Conservation (phyloP, 1,140 invertebrate genomes). For the Leptinotarsa undecemlineata region DNA sequence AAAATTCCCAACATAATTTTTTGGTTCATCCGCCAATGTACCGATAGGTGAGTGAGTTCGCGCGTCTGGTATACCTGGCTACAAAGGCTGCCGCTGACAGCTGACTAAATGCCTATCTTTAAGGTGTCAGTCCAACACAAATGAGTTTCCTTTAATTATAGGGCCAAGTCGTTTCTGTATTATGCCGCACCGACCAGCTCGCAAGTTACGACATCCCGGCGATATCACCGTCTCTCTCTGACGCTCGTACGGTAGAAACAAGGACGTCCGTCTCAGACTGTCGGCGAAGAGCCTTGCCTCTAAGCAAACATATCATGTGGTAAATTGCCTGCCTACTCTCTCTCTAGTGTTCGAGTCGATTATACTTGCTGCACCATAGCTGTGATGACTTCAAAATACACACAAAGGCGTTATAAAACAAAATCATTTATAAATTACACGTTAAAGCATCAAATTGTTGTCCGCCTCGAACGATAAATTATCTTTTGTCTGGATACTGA, state of each 20-base stretch:
- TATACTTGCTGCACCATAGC: constrained; percentile 36
- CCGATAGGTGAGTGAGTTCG: constrained; percentile 38
- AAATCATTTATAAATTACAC: constrained; percentile 56
- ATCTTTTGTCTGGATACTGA: constrained; percentile 44
- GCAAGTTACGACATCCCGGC: neutral
- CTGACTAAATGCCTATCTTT: constrained; percentile 57
- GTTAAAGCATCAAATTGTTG: constrained; percentile 55
- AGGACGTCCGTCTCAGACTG: neutral
- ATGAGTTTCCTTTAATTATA: constrained; percentile 57
- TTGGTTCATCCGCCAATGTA: constrained; percentile 17
- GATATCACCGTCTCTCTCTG: neutral
- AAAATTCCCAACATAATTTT: constrained; percentile 12
- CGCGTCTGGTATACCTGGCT: constrained; percentile 38
- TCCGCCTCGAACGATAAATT: constrained; percentile 54
- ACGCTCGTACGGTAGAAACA: neutral
- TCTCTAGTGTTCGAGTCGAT: constrained; percentile 41
- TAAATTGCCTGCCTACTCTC: constrained; percentile 55
- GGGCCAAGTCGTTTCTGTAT: constrained; percentile 52
- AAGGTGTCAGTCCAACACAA: constrained; percentile 55
- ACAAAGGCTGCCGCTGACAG: constrained; percentile 55
- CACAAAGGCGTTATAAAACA: constrained; percentile 52
- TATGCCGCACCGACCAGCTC: constrained; percentile 34
- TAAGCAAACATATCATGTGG: constrained; percentile 56
- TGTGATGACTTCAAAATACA: constrained; percentile 52
- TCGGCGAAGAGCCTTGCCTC: constrained; percentile 42